A percentile compares a stretch with the other conserved stretches of the same genome.
Evolutionary conservation across 2,888 invertebrate genomes (phyloP).

Genomic region (Galerucella calmariensis): DNA sequence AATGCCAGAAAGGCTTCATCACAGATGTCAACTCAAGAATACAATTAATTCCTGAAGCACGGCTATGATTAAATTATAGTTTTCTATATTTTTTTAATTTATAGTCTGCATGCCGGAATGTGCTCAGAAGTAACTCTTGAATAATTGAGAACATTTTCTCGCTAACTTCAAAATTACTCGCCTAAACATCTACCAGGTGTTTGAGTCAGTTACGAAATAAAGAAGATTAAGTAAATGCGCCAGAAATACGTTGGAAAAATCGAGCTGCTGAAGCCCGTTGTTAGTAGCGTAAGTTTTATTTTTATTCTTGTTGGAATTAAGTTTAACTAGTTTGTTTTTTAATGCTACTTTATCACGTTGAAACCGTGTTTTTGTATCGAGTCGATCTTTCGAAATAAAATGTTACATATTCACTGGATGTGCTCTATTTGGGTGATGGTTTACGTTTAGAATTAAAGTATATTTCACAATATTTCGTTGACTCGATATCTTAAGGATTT

Average conservation of each 20-base stretch:
- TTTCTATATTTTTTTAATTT: background rate
- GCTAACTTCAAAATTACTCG: conserved; percentile 1
- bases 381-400: too few relatives aligned
- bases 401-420: too few relatives aligned
- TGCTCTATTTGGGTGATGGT: too few relatives aligned
- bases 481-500: too few relatives aligned
- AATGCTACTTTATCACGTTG: background rate
- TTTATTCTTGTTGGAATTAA: background rate
- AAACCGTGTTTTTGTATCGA: too few relatives aligned
- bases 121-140: background rate
- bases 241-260: conserved; percentile 1
- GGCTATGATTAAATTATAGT: too few relatives aligned
- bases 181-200: conserved; percentile 10
- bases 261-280: background rate
- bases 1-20: too few relatives aligned
- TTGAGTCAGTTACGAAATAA: conserved; percentile 8
- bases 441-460: too few relatives aligned
- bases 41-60: too few relatives aligned
- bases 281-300: background rate
- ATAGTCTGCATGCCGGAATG: background rate
- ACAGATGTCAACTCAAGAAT: too few relatives aligned
- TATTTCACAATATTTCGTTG: too few relatives aligned
- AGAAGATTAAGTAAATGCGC: conserved; percentile 8
- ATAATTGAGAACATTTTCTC: conserved; percentile 7
- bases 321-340: background rate